Base-by-base conservation (phyloP, 2,113 vertebrate species). In the Sceloporus undulatus region DNA sequence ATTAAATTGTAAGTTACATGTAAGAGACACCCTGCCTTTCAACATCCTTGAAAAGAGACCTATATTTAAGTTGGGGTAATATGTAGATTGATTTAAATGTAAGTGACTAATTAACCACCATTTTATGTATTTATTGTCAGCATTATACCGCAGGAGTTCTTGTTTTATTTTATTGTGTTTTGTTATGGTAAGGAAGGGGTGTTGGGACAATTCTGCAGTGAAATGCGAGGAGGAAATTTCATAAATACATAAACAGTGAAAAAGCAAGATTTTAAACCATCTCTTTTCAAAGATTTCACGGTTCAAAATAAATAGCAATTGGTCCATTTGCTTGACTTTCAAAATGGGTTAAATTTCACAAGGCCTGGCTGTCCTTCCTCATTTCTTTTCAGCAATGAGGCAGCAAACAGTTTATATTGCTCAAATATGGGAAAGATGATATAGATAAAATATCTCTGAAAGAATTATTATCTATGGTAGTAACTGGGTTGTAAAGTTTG, bases 401-500 rank as follows among this genome's bases (percentile, higher is more conserved):
- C 0, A 78, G 73, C 84, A 90, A 74, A n/a, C 89, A 54, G 18
- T n/a, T 4, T 86, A 92, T 91, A 66, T 90, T 77, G 80, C 85
- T 86, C 91, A 88, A 18, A 29, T 86, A 71, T 19, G 81, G 48
- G 27, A 91, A 93, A 95, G 86, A 95, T 94, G 83, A 96, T 94
- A 94, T 52, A 87, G 87, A 90, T 92, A 87, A 77, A 92, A 59
- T 38, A 62, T 88, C 84, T 92, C 62, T n/a, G 90, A 89, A 82
- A 71, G 85, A 89, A 90, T 93, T 93, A 88, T 90, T 86, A 83
- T 29, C 77, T 56, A 9, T 73, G 90, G 70, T 80, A 90, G 91
- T 87, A 92, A 94, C 87, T 87, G 19, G 38, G 82, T 88, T 95
- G 88, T 97, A 96, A 97, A 96, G n/a, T 95, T 87, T 96, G 95